Evolutionary conservation across 2,888 invertebrate species (phyloP), one percentile per base, ranked within the genome.

Genomic region (Phragmatobia fuliginosa): DNA sequence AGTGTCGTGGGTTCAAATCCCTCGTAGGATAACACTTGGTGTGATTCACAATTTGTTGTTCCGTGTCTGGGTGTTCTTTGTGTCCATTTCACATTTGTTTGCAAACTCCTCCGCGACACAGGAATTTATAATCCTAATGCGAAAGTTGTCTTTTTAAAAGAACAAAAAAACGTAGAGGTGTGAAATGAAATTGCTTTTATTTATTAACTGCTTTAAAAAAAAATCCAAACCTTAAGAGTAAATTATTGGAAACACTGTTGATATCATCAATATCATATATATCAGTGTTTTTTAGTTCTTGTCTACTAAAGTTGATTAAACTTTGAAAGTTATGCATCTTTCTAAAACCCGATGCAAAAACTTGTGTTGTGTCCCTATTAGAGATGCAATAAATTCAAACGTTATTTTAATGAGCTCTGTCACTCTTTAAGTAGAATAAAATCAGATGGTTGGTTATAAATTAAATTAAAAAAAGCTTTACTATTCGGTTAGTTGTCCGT

Each of bases 341-440:
- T 58, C 28, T 62, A 36, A 31, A 56, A 36, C 33, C 16, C 58
- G 16, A 25, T 65, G 31, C 63, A n/a, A 65, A 62, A 68, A 25
- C 56, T 62, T 36, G 58, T 62, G 70, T 41, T n/a, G n/a, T n/a
- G n/a, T n/a, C n/a, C 38, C 60, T 61, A 41, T 71, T 68, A 68
- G 65, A 76, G 67, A 68, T 69, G 56, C 58, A 70, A 65, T 63
- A 32, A 69, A 52, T 62, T 31, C 14, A 38, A 72, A 72, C 45
- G 69, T 56, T 59, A 45, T 68, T 62, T 68, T 70, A 52, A 69
- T 52, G 61, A 69, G 31, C 49, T 69, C 52, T 38, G 52, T 38
- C 68, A 65, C 52, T 49, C 60, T 65, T 65, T 65, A 52, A 65
- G 61, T 52, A 65, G 38, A 1, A 33, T 16, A 67, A 70, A 73